phyloP scores from a whole-genome alignment of 2,888 invertebrate genomes.

The Achlya flavicornis region DNA sequence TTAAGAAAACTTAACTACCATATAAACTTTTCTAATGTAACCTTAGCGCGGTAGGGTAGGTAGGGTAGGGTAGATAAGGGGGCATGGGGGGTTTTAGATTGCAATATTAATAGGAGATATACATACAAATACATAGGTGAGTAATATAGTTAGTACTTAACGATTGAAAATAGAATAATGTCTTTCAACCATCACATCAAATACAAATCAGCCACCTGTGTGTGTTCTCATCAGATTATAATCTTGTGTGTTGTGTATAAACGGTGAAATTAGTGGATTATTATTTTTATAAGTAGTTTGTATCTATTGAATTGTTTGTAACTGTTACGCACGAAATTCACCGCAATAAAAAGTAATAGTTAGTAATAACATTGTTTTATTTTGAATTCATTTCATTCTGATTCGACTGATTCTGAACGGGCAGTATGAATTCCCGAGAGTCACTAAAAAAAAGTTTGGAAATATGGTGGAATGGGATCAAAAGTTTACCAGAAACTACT shows the following conservation, averaged over 20 bases:
- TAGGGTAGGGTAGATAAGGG: too few species aligned
- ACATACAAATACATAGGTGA: too few species aligned
- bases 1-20: too few species aligned
- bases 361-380: slow-evolving; percentile 18
- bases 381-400: slow-evolving; percentile 12
- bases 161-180: background rate
- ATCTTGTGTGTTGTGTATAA: slow-evolving; percentile 12
- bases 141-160: too few species aligned
- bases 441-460: slow-evolving; percentile 58
- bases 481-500: slow-evolving; percentile 74
- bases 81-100: too few species aligned
- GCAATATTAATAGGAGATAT: too few species aligned
- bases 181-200: background rate
- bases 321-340: slow-evolving; percentile 31
- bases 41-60: too few species aligned
- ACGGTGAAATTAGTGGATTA: slow-evolving; percentile 23
- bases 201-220: slow-evolving; percentile 24
- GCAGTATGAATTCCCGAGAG: slow-evolving; percentile 48
- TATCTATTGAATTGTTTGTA: slow-evolving; percentile 19
- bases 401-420: background rate
- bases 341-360: slow-evolving; percentile 23
- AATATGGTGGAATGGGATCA: slow-evolving; percentile 78
- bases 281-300: slow-evolving; percentile 20
- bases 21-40: too few species aligned
- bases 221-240: slow-evolving; percentile 20